phyloP scores from a whole-genome alignment of 1,140 invertebrate species.

The Ridgeia piscesae region DNA sequence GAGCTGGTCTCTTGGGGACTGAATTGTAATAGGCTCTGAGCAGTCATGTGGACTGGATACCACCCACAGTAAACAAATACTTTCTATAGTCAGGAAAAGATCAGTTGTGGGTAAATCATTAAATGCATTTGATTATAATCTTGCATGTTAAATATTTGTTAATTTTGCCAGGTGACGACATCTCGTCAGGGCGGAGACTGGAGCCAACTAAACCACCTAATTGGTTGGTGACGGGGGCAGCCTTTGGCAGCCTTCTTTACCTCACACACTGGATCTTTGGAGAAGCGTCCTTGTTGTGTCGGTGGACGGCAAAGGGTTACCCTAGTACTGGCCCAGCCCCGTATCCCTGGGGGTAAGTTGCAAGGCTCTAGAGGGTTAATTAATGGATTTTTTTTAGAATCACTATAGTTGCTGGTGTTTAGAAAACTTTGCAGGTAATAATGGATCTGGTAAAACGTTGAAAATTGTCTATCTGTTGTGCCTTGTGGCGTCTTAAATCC shows the following conservation, averaged over 20 bases:
- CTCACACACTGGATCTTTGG: constrained; percentile 53
- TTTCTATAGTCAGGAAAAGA: no score
- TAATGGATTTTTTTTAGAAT: background rate
- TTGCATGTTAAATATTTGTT: background rate
- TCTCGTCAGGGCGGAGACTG: background rate
- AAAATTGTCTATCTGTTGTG: no score
- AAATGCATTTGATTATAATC: background rate
- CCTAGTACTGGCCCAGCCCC: constrained; percentile 51
- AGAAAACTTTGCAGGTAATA: background rate
- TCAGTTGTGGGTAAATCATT: no score
- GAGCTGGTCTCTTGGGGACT: no score
- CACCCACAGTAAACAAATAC: no score
- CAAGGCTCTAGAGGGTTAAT: background rate
- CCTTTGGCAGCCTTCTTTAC: constrained; percentile 54
- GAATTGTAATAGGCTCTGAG: no score
- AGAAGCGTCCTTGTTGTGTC: constrained; percentile 50
- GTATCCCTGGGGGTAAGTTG: constrained; percentile 49
- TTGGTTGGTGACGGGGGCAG: constrained; percentile 44
- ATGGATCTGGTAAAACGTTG: no score
- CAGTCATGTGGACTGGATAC: no score
- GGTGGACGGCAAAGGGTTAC: constrained; percentile 53
- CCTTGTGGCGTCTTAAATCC: no score
- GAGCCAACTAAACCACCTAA: constrained; percentile 26
- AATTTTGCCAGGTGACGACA: constrained; percentile 18
- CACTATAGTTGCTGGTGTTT: background rate